These are phyloP conservation scores for Centroberyx gerrardi DNA, from an alignment of 2,797 vertebrate species.

Conservation along the genomic window DNA sequence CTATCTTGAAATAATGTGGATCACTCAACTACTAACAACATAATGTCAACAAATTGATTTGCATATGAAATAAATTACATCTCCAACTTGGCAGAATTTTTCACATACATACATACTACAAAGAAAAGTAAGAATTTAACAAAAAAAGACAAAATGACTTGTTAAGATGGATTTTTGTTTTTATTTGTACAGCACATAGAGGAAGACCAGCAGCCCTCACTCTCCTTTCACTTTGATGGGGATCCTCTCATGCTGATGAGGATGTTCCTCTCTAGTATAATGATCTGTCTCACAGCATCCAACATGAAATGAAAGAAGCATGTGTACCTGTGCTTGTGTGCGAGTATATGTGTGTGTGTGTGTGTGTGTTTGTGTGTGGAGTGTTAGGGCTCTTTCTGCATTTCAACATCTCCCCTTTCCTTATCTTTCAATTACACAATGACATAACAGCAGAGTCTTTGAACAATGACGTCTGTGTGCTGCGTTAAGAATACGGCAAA, in stretches of 20 bases:
- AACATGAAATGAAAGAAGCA: slow-evolving; percentile 11
- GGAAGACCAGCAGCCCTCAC: too few relatives aligned
- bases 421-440: slow-evolving; percentile 44
- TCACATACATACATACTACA: too few relatives aligned
- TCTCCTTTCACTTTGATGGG: too few relatives aligned
- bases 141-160: too few relatives aligned
- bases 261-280: not conserved
- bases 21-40: too few relatives aligned
- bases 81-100: too few relatives aligned
- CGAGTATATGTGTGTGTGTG: not conserved
- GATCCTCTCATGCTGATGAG: not conserved
- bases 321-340: not conserved
- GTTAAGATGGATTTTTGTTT: too few relatives aligned
- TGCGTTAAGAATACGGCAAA: slow-evolving; percentile 20
- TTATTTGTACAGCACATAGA: too few relatives aligned
- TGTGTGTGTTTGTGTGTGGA: not conserved
- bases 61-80: too few relatives aligned
- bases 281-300: not conserved
- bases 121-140: too few relatives aligned
- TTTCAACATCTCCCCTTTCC: slow-evolving; percentile 4
- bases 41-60: too few relatives aligned
- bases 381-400: not conserved
- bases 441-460: slow-evolving; percentile 28
- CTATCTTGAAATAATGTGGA: too few relatives aligned
- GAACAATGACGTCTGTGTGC: slow-evolving; percentile 29